Conservation (phyloP, 2,888 invertebrate genomes). For the Lumbricus terrestris region DNA sequence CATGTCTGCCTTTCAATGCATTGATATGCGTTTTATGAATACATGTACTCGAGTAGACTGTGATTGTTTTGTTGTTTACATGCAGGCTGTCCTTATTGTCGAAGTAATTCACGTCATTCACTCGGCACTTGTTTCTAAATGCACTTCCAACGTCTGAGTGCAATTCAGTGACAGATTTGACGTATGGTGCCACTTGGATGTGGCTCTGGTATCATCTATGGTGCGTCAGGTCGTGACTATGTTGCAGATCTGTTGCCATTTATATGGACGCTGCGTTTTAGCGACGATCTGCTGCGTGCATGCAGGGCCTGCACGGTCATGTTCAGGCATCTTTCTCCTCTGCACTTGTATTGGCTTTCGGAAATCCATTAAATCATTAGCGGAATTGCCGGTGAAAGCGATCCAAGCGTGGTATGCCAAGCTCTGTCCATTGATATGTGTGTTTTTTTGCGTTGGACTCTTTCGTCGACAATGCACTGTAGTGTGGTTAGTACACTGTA, state of each 20-base stretch:
- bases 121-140: neutral
- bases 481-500: neutral
- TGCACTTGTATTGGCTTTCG: neutral
- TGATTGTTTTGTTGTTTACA: neutral
- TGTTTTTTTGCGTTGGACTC: neutral
- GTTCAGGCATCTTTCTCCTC: conserved; percentile 3
- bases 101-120: neutral
- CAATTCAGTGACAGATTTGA: neutral
- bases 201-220: neutral
- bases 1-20: too few relatives aligned
- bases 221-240: neutral
- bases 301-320: neutral
- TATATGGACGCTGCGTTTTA: neutral
- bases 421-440: neutral
- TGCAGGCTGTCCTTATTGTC: neutral
- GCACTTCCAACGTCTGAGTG: neutral
- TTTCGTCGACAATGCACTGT: neutral
- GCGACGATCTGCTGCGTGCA: neutral
- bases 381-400: neutral
- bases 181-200: neutral
- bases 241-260: neutral
- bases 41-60: too few relatives aligned
- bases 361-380: conserved; percentile 3
- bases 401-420: neutral
- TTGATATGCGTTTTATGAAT: neutral